Conservation (phyloP, 2,113 vertebrate species). For the Cardinalis cardinalis region DNA sequence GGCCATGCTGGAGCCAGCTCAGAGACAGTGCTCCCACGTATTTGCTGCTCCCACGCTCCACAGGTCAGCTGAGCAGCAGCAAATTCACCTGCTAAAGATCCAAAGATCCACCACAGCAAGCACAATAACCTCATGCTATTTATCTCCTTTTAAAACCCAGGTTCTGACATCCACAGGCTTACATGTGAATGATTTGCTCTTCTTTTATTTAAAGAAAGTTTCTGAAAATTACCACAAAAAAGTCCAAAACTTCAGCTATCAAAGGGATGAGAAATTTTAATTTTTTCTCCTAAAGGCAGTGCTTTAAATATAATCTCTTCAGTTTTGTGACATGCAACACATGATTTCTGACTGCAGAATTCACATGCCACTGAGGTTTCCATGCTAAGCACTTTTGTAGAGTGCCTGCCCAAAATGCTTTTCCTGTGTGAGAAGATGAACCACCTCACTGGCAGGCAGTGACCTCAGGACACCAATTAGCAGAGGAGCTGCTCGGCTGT, state of each 20-base stretch:
- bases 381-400: not conserved
- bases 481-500: not conserved
- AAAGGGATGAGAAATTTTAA: not conserved
- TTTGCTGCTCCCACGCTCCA: accelerated
- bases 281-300: not conserved
- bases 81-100: not conserved
- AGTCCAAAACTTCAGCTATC: not conserved
- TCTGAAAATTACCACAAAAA: not conserved
- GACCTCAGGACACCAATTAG: not conserved
- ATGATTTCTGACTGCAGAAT: not conserved
- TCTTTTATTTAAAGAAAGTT: not conserved
- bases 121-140: not conserved
- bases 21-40: accelerated
- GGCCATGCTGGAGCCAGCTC: not conserved
- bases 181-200: not conserved
- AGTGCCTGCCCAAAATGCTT: not conserved
- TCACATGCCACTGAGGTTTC: not conserved
- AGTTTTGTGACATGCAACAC: not conserved
- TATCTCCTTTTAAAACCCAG: not conserved
- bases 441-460: not conserved
- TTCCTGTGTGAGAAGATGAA: not conserved
- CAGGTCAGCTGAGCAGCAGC: not conserved
- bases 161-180: not conserved
- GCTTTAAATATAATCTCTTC: not conserved
- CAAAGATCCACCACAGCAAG: not conserved